Evolutionary conservation across 2,888 invertebrate genomes (phyloP).

Genomic region (Myopa tessellatipennis): DNA sequence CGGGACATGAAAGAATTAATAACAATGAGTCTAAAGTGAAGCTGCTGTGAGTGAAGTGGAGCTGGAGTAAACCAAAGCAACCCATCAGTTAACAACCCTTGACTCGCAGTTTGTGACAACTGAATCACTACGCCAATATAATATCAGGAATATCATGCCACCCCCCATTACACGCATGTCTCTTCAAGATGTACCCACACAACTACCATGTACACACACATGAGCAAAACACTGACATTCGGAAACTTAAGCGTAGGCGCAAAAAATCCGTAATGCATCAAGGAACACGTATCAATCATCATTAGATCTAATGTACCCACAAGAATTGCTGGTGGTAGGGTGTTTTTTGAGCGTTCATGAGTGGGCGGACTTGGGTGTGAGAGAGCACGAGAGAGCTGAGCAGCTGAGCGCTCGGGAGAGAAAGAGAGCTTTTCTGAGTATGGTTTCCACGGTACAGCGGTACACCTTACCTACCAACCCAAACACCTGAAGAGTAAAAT

Average conservation of each 20-base stretch:
- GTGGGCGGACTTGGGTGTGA: slow-evolving; percentile 43
- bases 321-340: slow-evolving; percentile 62
- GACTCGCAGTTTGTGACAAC: neutral
- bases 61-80: neutral
- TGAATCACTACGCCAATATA: slow-evolving; percentile 3
- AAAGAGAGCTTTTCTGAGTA: neutral
- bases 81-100: slow-evolving; percentile 19
- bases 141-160: no score
- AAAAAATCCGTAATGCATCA: slow-evolving; percentile 19
- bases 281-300: slow-evolving; percentile 68
- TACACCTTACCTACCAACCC: neutral
- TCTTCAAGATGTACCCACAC: neutral
- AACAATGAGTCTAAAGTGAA: no score
- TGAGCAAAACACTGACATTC: neutral
- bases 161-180: slow-evolving; percentile 11
- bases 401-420: neutral
- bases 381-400: slow-evolving; percentile 23
- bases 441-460: neutral
- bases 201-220: neutral
- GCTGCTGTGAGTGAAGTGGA: no score
- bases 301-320: slow-evolving; percentile 69
- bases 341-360: slow-evolving; percentile 53
- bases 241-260: slow-evolving; percentile 1
- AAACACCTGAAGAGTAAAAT: slow-evolving; percentile 24
- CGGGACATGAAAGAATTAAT: neutral